Evolutionary conservation across 2,888 invertebrate genomes (phyloP).

Genomic region (Caenorhabditis zanzibari): DNA sequence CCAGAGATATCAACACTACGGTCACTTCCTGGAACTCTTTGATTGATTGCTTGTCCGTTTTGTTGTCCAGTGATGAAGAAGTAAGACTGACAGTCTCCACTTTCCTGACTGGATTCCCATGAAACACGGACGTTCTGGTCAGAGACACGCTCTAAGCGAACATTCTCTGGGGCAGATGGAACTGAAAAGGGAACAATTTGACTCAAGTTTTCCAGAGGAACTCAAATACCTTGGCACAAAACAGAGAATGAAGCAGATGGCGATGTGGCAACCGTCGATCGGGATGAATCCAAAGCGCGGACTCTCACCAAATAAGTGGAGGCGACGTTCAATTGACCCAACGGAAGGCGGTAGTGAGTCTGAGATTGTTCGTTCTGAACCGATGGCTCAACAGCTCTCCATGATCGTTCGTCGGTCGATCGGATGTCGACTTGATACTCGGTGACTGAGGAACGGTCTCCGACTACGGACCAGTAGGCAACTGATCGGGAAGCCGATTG

Average conservation of each 20-base stretch:
- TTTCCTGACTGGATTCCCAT: slow-evolving; percentile 75
- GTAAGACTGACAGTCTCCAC: slow-evolving; percentile 77
- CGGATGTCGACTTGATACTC: slow-evolving; percentile 81
- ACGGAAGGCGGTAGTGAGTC: slow-evolving; percentile 65
- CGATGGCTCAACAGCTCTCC: slow-evolving; percentile 68
- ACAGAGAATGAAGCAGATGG: slow-evolving; percentile 75
- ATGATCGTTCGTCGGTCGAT: slow-evolving; percentile 70
- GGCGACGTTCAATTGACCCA: slow-evolving; percentile 68
- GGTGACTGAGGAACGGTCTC: slow-evolving; percentile 72
- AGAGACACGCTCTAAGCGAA: slow-evolving; percentile 74
- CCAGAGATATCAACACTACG: slow-evolving; percentile 72
- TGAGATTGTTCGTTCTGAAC: slow-evolving; percentile 67
- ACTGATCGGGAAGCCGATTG: slow-evolving; percentile 75
- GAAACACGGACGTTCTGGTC: slow-evolving; percentile 66
- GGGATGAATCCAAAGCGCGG: slow-evolving; percentile 71
- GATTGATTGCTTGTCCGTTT: slow-evolving; percentile 66
- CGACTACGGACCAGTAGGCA: slow-evolving; percentile 79
- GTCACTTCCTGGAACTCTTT: slow-evolving; percentile 71
- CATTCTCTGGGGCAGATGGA: slow-evolving; percentile 74
- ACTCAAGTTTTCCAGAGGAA: neutral
- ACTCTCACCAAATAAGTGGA: slow-evolving; percentile 77
- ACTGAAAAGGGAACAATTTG: slow-evolving; percentile 54
- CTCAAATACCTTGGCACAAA: slow-evolving; percentile 73
- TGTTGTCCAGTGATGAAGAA: slow-evolving; percentile 80
- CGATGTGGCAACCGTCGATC: slow-evolving; percentile 74